These are phyloP conservation scores for Halesus radiatus DNA, from an alignment of 1,140 invertebrate species.

Conservation along the genomic window DNA sequence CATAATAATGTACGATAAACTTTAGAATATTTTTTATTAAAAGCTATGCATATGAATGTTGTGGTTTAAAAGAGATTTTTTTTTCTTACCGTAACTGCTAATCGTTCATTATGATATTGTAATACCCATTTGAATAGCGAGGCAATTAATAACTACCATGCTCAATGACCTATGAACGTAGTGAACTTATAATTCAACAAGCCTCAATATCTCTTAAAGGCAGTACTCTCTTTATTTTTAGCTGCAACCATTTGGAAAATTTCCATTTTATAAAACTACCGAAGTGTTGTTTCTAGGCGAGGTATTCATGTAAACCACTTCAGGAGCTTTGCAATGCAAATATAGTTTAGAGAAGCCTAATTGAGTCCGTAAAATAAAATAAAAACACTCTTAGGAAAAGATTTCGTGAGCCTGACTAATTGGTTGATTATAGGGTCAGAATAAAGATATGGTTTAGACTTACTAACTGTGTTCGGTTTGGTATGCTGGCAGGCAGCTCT, in stretches of 20 bases:
- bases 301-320: neutral
- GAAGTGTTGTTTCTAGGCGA: neutral
- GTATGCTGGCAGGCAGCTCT: no score
- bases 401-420: neutral
- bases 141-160: no score
- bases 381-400: conserved; percentile 5
- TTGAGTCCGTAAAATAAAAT: conserved; percentile 9
- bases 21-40: no score
- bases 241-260: neutral
- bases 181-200: neutral
- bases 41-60: no score
- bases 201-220: neutral
- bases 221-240: neutral
- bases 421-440: neutral
- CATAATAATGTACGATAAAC: no score
- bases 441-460: no score
- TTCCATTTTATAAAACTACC: neutral
- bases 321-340: conserved; percentile 13
- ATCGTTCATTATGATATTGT: no score
- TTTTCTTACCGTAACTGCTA: no score
- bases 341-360: conserved; percentile 5
- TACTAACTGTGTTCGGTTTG: no score
- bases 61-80: no score
- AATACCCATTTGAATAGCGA: no score
- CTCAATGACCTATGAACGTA: no score